Conservation (phyloP, 2,797 vertebrate species). For the Megalops cyprinoides region DNA sequence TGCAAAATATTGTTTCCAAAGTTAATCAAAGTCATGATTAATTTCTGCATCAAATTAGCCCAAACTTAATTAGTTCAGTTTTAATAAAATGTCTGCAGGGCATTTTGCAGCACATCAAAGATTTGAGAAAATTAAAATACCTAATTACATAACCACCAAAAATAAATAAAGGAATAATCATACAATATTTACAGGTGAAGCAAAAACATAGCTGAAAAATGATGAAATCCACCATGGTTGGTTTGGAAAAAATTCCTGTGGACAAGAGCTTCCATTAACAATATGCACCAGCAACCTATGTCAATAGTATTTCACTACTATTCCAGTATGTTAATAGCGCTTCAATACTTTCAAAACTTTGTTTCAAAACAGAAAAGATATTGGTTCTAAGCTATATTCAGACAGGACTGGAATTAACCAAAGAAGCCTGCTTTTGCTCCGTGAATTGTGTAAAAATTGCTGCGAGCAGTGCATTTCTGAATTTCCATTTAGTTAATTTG, state of each 20-base stretch:
- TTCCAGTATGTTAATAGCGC: no score
- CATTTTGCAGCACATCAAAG: background rate
- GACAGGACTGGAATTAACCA: no score
- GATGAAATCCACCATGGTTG: background rate
- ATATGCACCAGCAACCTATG: background rate
- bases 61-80: background rate
- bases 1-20: background rate
- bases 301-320: background rate
- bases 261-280: background rate
- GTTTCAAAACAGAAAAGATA: no score
- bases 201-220: background rate
- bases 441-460: no score
- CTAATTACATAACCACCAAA: background rate
- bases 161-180: background rate
- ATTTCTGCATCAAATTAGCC: background rate
- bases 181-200: background rate
- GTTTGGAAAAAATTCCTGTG: background rate
- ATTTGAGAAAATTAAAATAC: background rate
- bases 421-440: no score
- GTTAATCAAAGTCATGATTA: background rate
- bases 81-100: background rate
- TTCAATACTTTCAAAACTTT: no score
- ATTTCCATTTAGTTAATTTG: no score
- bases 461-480: no score
- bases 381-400: no score